Evolutionary conservation across 2,888 invertebrate species (phyloP).

Genomic region (Drosophila koepferae): DNA sequence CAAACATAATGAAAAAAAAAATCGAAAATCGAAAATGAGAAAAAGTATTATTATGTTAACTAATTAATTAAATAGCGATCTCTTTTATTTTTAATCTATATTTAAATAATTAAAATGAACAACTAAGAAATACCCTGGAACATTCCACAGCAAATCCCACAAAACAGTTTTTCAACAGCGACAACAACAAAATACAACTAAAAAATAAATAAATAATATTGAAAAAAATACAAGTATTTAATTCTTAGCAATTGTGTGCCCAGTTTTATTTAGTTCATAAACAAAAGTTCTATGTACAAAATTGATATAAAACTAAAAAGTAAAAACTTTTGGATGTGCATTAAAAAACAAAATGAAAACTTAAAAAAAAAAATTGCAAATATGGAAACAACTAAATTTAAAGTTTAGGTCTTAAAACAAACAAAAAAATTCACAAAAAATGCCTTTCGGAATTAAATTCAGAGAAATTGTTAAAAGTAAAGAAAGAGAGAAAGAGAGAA

Average conservation of each 20-base stretch:
- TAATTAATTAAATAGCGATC: constrained; percentile 71
- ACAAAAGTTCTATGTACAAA: constrained; percentile 53
- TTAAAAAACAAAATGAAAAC: constrained; percentile 27
- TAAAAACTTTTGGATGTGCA: constrained; percentile 60
- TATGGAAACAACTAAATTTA: constrained; percentile 75
- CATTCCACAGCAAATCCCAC: constrained; percentile 62
- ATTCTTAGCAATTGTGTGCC: constrained; percentile 77
- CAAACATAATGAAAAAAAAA: constrained; percentile 28
- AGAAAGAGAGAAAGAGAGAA: constrained; percentile 13
- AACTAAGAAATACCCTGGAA: constrained; percentile 52
- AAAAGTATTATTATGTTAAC: constrained; percentile 75
- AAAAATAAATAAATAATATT: constrained; percentile 35
- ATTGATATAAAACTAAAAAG: constrained; percentile 14
- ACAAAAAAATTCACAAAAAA: constrained; percentile 76
- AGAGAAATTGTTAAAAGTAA: constrained; percentile 74
- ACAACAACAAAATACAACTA: constrained; percentile 6
- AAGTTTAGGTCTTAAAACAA: constrained; percentile 75
- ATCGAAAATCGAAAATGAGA: constrained; percentile 41
- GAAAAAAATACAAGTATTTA: constrained; percentile 37
- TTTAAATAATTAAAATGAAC: constrained; percentile 39
- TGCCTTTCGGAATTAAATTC: constrained; percentile 85
- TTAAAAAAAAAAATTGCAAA: constrained; percentile 29
- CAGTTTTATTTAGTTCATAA: constrained; percentile 64
- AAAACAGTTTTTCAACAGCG: constrained; percentile 30
- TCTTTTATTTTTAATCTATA: constrained; percentile 64